Percentiles rank a stretch among this genome's conserved stretches.
phyloP scores from a whole-genome alignment of 2,797 vertebrate species.

The Cossypha polioptera region DNA sequence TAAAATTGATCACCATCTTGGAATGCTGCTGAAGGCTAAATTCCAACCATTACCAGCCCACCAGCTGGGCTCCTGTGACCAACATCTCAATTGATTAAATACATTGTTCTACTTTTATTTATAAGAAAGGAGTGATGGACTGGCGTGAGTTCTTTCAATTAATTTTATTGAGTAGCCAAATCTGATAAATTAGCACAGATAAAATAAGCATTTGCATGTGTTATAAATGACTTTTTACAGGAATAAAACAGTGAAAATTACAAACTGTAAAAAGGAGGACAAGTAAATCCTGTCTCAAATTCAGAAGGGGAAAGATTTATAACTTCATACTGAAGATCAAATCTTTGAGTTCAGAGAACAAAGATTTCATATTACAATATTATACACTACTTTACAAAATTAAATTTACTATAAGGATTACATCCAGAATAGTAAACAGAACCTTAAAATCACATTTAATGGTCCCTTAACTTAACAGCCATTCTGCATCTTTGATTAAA shows the following conservation, averaged over 20 bases:
- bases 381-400: constrained; percentile 88
- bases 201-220: constrained; percentile 79
- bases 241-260: constrained; percentile 82
- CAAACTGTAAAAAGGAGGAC: constrained; percentile 82
- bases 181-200: constrained; percentile 82
- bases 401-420: constrained; percentile 76
- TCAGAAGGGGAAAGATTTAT: constrained; percentile 72
- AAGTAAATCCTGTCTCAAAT: constrained; percentile 76
- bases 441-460: constrained; percentile 80
- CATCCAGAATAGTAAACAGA: constrained; percentile 74
- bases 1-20: not conserved
- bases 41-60: not conserved
- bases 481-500: constrained; percentile 72
- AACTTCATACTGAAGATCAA: constrained; percentile 73
- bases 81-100: not conserved
- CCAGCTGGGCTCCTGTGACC: not conserved
- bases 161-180: constrained; percentile 83
- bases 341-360: constrained; percentile 74
- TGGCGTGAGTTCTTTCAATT: constrained; percentile 71
- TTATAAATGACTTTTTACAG: constrained; percentile 83
- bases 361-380: constrained; percentile 84
- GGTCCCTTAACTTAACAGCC: constrained; percentile 77
- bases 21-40: not conserved
- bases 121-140: constrained; percentile 55
- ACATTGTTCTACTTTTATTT: not conserved